Evolutionary conservation across 2,113 vertebrate genomes (phyloP).

Genomic region (Muscicapa adusta): DNA sequence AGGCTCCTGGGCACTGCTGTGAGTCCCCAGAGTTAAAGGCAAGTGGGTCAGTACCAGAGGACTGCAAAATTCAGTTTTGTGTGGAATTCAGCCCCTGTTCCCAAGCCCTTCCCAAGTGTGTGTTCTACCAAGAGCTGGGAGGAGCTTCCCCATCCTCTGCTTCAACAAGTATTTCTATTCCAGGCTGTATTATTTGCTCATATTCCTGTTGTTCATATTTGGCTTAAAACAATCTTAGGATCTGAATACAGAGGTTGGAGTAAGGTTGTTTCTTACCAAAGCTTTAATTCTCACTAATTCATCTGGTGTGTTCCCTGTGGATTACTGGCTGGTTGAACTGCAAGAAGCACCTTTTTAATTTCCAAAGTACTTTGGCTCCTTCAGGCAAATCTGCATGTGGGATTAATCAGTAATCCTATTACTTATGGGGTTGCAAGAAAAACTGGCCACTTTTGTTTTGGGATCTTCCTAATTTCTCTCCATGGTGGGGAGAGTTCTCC

Average conservation of each 20-base stretch:
- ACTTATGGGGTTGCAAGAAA: not conserved
- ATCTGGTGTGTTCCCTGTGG: not conserved
- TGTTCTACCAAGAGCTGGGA: not conserved
- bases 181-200: not conserved
- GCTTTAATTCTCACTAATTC: not conserved
- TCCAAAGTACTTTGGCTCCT: not conserved
- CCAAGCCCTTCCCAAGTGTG: accelerated
- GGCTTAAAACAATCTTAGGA: not conserved
- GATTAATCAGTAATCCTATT: not conserved
- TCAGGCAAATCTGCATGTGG: not conserved
- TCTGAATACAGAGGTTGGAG: not conserved
- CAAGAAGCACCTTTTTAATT: not conserved
- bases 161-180: not conserved
- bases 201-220: not conserved
- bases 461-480: not conserved
- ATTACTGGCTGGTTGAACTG: not conserved
- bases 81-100: not conserved
- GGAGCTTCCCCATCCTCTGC: not conserved
- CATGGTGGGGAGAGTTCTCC: not conserved
- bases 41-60: not conserved
- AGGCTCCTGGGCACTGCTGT: not conserved
- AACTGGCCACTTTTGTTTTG: not conserved
- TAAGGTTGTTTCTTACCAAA: not conserved
- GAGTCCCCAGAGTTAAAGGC: not conserved
- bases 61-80: not conserved